Percentiles rank a stretch among this genome's conserved stretches.
These are phyloP conservation scores for Pandemis cinnamomeana DNA, from an alignment of 2,888 invertebrate genomes.

Conservation along the genomic window DNA sequence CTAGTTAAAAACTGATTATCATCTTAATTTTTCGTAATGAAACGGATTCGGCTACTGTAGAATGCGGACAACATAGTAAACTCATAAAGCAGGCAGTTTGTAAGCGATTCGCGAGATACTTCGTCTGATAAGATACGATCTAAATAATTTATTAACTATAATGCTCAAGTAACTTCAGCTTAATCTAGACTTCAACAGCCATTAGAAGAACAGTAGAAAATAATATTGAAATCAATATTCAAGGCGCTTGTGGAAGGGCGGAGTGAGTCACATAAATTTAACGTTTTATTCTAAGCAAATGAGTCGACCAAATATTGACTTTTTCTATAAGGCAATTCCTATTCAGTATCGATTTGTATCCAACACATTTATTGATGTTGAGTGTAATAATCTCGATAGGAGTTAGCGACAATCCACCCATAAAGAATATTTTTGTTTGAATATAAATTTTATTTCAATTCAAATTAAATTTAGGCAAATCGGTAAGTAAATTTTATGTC, in stretches of 20 bases:
- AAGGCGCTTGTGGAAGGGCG: constrained; percentile 53
- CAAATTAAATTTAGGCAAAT: constrained; percentile 61
- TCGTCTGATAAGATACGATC: constrained; percentile 28
- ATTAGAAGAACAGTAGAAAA: constrained; percentile 52
- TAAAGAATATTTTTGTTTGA: constrained; percentile 63
- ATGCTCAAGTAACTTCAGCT: constrained; percentile 24
- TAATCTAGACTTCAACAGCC: constrained; percentile 11
- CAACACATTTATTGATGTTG: constrained; percentile 60
- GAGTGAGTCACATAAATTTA: constrained; percentile 62
- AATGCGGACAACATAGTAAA: constrained; percentile 54
- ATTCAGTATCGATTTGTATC: constrained; percentile 70
- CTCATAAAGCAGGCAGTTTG: constrained; percentile 57
- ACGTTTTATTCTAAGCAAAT: constrained; percentile 61
- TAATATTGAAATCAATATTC: constrained; percentile 65
- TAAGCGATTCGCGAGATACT: constrained; percentile 51
- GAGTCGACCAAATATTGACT: constrained; percentile 63
- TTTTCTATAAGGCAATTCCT: constrained; percentile 64
- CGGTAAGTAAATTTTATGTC: constrained; percentile 44
- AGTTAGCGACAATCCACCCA: constrained; percentile 61
- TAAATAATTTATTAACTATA: constrained; percentile 30
- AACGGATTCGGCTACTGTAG: constrained; percentile 63
- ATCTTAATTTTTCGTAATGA: constrained; percentile 70
- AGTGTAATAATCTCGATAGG: constrained; percentile 57
- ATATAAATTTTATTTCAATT: constrained; percentile 57
- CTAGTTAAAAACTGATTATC: constrained; percentile 65